Conservation (phyloP, 2,113 vertebrate species). For the Labeo catla region DNA sequence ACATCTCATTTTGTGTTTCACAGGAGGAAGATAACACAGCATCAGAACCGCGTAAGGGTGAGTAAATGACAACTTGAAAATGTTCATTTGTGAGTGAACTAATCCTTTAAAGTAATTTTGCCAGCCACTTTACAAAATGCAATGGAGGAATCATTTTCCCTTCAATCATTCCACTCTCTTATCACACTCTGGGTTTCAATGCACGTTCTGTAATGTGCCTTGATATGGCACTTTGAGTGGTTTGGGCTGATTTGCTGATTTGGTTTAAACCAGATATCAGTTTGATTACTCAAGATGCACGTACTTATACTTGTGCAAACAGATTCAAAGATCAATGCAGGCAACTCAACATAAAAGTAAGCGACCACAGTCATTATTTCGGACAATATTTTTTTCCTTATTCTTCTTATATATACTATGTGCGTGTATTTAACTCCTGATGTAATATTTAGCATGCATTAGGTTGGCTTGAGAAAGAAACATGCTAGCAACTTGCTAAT, state of each 20-base stretch:
- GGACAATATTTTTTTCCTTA: too few relatives aligned
- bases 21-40: not conserved
- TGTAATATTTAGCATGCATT: too few relatives aligned
- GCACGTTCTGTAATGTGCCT: not conserved
- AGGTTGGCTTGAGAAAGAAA: too few relatives aligned
- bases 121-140: not conserved
- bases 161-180: not conserved
- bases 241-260: not conserved
- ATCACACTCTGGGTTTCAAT: not conserved
- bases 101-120: not conserved
- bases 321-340: too few relatives aligned
- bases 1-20: not conserved
- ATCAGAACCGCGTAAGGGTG: not conserved
- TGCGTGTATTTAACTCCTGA: too few relatives aligned
- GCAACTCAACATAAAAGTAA: too few relatives aligned
- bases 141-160: not conserved
- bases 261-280: not conserved
- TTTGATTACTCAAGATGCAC: not conserved
- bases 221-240: constrained; percentile 1
- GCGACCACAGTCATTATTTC: too few relatives aligned
- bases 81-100: not conserved
- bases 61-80: not conserved
- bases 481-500: too few relatives aligned
- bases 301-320: too few relatives aligned
- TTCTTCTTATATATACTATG: too few relatives aligned